These are phyloP conservation scores for Caradrina clavipalpis DNA, from an alignment of 2,888 invertebrate genomes.

Conservation along the genomic window DNA sequence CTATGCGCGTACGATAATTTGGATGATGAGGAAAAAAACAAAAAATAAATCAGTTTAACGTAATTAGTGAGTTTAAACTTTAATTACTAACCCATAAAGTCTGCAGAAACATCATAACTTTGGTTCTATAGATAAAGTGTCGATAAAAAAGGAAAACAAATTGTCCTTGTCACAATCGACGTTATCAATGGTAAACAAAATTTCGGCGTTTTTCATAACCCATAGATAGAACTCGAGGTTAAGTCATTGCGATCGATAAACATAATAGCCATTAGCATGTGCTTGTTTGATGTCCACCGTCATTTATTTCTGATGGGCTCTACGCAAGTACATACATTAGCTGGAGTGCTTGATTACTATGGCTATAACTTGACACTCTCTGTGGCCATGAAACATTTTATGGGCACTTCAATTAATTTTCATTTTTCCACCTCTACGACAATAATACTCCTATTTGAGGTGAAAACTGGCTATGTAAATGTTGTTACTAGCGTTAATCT, in stretches of 20 bases:
- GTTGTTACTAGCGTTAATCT: conserved; percentile 22
- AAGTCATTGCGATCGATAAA: conserved; percentile 42
- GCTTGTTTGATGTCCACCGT: conserved; percentile 29
- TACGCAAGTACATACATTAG: conserved; percentile 31
- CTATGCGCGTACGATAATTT: conserved; percentile 7
- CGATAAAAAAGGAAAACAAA: background rate
- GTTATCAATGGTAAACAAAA: conserved; percentile 16
- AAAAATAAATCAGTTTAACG: background rate
- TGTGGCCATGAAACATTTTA: conserved; percentile 24
- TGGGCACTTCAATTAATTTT: conserved; percentile 17
- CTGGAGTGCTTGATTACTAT: conserved; percentile 13
- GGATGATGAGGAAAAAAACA: conserved; percentile 2
- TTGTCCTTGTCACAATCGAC: background rate
- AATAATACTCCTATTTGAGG: background rate
- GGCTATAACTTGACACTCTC: conserved; percentile 30
- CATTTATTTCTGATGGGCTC: conserved; percentile 26
- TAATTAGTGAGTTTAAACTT: background rate
- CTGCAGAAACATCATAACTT: background rate
- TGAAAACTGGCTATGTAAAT: conserved; percentile 12
- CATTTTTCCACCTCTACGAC: conserved; percentile 8
- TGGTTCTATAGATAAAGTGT: background rate
- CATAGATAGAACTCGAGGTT: conserved; percentile 32
- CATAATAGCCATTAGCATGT: conserved; percentile 32
- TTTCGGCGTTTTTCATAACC: background rate
- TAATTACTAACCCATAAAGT: background rate